Evolutionary conservation across 2,888 invertebrate species (phyloP).

Genomic region (Halocaridina rubra): DNA sequence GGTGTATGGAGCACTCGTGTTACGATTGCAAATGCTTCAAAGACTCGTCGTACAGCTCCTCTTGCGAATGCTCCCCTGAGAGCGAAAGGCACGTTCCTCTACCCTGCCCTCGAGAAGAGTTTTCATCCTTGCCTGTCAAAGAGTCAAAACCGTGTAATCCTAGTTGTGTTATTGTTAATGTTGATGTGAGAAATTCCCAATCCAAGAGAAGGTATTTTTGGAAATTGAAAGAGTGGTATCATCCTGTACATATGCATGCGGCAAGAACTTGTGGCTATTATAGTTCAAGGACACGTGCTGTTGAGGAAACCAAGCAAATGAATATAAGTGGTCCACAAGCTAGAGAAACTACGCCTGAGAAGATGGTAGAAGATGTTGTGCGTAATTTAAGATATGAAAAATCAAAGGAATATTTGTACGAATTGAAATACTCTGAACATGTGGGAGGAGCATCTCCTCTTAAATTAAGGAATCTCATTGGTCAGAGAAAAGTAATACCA

Average conservation of each 20-base stretch:
- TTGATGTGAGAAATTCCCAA: conserved; percentile 43
- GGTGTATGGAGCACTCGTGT: conserved; percentile 62
- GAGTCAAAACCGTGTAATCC: neutral
- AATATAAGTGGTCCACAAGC: conserved; percentile 26
- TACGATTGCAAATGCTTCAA: conserved; percentile 58
- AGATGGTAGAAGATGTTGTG: conserved; percentile 42
- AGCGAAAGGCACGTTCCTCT: neutral
- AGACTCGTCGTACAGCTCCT: conserved; percentile 15
- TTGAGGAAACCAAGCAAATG: conserved; percentile 39
- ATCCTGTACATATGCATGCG: neutral
- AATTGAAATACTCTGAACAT: neutral
- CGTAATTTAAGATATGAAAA: conserved; percentile 16
- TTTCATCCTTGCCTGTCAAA: neutral
- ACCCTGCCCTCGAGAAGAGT: no score
- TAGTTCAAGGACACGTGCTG: neutral
- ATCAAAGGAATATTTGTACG: neutral
- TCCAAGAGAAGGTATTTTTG: conserved; percentile 33
- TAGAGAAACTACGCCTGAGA: conserved; percentile 31
- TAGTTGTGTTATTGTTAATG: conserved; percentile 24
- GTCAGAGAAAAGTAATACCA: neutral
- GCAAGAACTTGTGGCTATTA: conserved; percentile 55
- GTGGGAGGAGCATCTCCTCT: neutral
- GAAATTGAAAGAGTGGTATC: conserved; percentile 49
- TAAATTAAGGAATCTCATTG: neutral
- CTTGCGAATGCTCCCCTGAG: neutral